Conservation (phyloP, 2,113 vertebrate species). For the Neoarius graeffei region DNA sequence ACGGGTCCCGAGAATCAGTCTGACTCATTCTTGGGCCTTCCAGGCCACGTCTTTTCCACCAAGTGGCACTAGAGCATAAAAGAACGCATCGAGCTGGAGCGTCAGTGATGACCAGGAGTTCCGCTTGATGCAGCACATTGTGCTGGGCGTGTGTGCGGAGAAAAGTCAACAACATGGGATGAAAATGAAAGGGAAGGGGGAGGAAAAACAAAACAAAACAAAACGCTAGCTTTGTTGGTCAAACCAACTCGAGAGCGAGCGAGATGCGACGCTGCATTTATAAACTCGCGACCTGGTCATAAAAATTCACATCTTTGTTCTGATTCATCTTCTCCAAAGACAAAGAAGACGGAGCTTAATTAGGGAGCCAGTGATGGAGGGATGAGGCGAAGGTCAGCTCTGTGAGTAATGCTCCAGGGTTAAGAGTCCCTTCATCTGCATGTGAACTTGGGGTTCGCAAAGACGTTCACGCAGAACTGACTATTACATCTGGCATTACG, state of each 20-base stretch:
- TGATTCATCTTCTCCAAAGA: constrained; percentile 50
- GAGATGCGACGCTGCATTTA: constrained; percentile 25
- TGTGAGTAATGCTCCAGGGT: constrained; percentile 49
- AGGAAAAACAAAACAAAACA: neutral
- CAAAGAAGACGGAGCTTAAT: constrained; percentile 52
- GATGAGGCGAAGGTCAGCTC: constrained; percentile 46
- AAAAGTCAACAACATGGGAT: constrained; percentile 50
- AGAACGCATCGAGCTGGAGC: constrained; percentile 62
- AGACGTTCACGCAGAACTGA: neutral
- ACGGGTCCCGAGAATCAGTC: constrained; percentile 72
- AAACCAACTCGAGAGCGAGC: constrained; percentile 9
- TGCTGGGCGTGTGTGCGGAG: constrained; percentile 58
- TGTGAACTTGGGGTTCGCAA: neutral
- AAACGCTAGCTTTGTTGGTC: constrained; percentile 24
- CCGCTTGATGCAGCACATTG: constrained; percentile 43
- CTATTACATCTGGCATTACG: neutral
- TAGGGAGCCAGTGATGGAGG: constrained; percentile 21
- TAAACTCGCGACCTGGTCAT: constrained; percentile 66
- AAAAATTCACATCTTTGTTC: constrained; percentile 58
- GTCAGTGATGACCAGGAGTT: constrained; percentile 51
- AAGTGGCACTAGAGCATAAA: constrained; percentile 79
- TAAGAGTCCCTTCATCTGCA: constrained; percentile 5
- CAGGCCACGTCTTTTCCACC: constrained; percentile 70
- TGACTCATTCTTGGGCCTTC: constrained; percentile 72
- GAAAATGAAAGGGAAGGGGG: constrained; percentile 47